These are phyloP conservation scores for Drosophila murphyi DNA, from an alignment of 1,140 invertebrate species.

Conservation along the genomic window DNA sequence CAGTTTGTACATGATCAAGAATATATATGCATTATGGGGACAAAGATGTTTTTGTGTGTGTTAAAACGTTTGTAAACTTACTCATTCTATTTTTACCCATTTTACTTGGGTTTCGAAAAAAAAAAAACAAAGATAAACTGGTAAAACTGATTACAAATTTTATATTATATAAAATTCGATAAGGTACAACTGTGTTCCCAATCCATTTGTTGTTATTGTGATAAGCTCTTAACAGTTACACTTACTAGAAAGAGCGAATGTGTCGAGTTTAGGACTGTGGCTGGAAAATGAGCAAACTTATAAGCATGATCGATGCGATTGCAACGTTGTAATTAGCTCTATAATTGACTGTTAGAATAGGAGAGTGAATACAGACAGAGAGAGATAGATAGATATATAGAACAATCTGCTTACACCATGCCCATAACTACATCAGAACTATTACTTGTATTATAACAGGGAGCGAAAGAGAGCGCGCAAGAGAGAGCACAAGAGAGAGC, in stretches of 20 bases:
- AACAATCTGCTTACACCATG: not conserved
- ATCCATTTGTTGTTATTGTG: not conserved
- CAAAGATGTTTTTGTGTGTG: too few species aligned
- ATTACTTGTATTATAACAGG: not conserved
- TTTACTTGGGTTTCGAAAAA: too few species aligned
- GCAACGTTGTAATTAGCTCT: slow-evolving; percentile 18
- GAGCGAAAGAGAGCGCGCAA: not conserved
- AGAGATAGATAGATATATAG: not conserved
- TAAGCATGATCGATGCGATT: slow-evolving; percentile 33
- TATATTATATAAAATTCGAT: not conserved
- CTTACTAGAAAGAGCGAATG: not conserved
- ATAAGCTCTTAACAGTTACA: not conserved
- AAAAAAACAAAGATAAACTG: too few species aligned
- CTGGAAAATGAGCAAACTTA: slow-evolving; percentile 1
- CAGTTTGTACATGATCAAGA: too few species aligned
- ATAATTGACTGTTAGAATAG: slow-evolving; percentile 12
- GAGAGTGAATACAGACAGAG: not conserved
- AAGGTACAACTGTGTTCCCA: not conserved
- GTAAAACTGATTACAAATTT: too few species aligned
- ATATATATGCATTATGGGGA: too few species aligned
- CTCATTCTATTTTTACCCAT: too few species aligned
- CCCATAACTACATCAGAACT: not conserved
- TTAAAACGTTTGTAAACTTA: too few species aligned
- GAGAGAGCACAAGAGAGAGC: not conserved
- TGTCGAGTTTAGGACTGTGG: not conserved